Conservation (phyloP, 2,888 invertebrate species). For the Coelinius sp. region DNA sequence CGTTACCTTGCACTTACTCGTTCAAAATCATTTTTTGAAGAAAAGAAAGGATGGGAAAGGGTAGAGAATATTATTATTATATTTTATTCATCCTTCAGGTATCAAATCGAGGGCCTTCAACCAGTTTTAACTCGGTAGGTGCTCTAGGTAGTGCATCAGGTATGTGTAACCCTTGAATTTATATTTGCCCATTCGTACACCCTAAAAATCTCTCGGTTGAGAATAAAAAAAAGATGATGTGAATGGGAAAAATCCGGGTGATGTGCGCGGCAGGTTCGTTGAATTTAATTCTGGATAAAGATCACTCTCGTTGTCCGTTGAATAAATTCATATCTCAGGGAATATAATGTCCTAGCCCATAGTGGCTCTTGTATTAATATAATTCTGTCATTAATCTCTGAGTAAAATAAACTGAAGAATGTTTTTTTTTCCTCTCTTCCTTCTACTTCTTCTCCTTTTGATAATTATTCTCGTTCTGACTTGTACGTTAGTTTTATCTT, state of each 20-base stretch:
- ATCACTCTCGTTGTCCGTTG: constrained; percentile 14
- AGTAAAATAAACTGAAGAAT: background rate
- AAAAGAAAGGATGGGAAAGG: constrained; percentile 20
- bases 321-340: constrained; percentile 2
- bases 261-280: constrained; percentile 11
- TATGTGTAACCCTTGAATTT: constrained; percentile 28
- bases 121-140: constrained; percentile 13
- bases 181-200: constrained; percentile 3
- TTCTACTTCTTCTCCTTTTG: background rate
- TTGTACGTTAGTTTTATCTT: constrained; percentile 8
- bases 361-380: background rate
- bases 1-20: constrained; percentile 18
- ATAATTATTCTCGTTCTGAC: constrained; percentile 9
- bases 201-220: background rate
- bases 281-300: constrained; percentile 8
- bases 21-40: background rate
- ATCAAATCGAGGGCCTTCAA: constrained; percentile 21
- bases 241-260: background rate
- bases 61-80: background rate
- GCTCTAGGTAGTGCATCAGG: constrained; percentile 6
- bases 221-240: background rate
- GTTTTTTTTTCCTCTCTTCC: background rate
- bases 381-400: constrained; percentile 17
- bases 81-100: constrained; percentile 3
- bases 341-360: background rate